Conservation (phyloP, 2,888 invertebrate species). For the Theodoxus fluviatilis region DNA sequence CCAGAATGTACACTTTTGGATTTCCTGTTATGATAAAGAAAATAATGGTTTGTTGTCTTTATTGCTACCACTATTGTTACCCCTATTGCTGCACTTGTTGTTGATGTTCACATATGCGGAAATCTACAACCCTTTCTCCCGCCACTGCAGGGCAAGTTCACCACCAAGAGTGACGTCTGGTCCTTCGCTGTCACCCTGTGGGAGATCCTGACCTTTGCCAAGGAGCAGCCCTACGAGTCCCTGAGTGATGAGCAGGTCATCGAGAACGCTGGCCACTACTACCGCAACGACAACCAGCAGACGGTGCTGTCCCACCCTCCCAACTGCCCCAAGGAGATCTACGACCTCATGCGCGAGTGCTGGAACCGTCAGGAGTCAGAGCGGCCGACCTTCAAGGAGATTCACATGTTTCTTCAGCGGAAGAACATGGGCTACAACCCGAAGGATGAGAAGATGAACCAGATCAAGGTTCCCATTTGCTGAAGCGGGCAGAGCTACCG, state of each 20-base stretch:
- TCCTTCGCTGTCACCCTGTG: conserved; percentile 87
- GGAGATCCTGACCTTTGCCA: conserved; percentile 82
- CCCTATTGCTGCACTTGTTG: too few species aligned
- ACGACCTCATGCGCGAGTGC: conserved; percentile 90
- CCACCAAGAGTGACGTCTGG: conserved; percentile 88
- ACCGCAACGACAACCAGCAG: conserved; percentile 75
- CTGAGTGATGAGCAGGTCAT: conserved; percentile 81
- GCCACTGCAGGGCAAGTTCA: conserved; percentile 79
- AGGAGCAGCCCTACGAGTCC: conserved; percentile 80
- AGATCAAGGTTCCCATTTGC: conserved; percentile 56
- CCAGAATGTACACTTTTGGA: too few species aligned
- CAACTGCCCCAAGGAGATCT: conserved; percentile 85
- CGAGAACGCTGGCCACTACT: conserved; percentile 80
- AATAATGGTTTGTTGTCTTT: too few species aligned
- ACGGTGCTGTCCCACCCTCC: conserved; percentile 75
- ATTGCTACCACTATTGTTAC: too few species aligned
- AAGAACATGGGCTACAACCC: conserved; percentile 66
- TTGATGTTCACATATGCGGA: too few species aligned
- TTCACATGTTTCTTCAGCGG: conserved; percentile 80
- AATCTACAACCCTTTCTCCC: too few species aligned
- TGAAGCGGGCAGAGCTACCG: conserved; percentile 35
- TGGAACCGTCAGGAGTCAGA: conserved; percentile 84
- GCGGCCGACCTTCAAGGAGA: conserved; percentile 85
- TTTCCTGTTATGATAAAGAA: too few species aligned
- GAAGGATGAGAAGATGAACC: conserved; percentile 59